phyloP scores from a whole-genome alignment of 2,113 vertebrate species.

The Cromileptes altivelis region DNA sequence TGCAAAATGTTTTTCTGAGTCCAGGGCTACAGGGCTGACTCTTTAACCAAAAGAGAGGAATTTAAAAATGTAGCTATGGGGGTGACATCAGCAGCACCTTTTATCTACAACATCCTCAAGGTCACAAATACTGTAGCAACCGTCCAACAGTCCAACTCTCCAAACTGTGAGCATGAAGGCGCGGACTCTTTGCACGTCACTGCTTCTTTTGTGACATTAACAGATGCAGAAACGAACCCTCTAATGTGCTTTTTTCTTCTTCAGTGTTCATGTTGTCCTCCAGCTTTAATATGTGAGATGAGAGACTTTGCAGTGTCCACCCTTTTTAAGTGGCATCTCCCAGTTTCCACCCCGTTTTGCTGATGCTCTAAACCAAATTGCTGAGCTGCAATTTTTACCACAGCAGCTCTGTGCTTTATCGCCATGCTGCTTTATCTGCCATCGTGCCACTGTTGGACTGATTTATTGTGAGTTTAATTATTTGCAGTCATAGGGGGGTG shows the following conservation, averaged over 20 bases:
- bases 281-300: background rate
- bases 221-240: background rate
- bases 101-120: slow-evolving; percentile 2
- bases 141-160: background rate
- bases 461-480: background rate
- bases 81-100: background rate
- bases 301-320: background rate
- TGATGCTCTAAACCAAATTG: background rate
- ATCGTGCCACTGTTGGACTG: too few species aligned
- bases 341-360: background rate
- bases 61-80: background rate
- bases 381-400: background rate
- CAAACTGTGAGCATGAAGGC: background rate
- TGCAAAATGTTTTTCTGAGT: background rate
- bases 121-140: background rate
- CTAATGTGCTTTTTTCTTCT: background rate
- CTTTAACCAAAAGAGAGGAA: background rate
- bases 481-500: background rate
- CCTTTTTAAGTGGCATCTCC: background rate
- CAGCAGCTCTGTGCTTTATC: background rate
- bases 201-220: background rate
- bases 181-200: background rate
- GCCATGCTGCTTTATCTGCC: background rate
- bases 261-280: too few species aligned
- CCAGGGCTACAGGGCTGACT: background rate